Evolutionary conservation across 2,888 invertebrate genomes (phyloP), one percentile per base, ranked within the genome.

Genomic region (Xanthorhoe designata): DNA sequence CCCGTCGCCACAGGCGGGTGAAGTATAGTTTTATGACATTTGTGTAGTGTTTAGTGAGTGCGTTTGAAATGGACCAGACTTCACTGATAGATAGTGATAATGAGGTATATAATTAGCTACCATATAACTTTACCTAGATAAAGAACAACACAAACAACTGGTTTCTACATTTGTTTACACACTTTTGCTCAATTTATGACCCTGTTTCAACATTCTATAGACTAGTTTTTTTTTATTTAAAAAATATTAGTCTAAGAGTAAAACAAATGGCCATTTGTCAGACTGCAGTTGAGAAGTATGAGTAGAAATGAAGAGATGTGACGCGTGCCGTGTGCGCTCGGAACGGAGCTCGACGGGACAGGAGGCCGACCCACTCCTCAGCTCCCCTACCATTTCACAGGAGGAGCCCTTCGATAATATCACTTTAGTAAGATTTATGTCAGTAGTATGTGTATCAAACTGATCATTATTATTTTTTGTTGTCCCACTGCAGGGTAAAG

Each of bases 241-340:
- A 35, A 1, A 4, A 2, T 13, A 42, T 42, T 13, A 42, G 38
- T 3, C 4, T 13, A 2, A 13, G 13, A 0, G 2, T 42, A 42
- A 78, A 75, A 81, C 82, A 77, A 85, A 80, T 49, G 87, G 87
- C 84, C 84, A 71, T 79, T 88, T 86, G 80, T 79, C 86, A 89
- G 89, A 89, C 87, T 85, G 80, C 88, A 88, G 90, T 88, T 87
- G 76, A 86, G 88, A 90, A 91, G 88, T 90, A 92, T 92, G 92
- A 88, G 78, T 92, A 91, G 89, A 85, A 83, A 92, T 92, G 92
- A 92, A 89, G 92, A 91, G 86, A 86, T 91, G 91, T 85, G 86
- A 87, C 74, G 85, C 82, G 78, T 88, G 88, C 85, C 85, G 84
- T 80, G 79, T 76, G 72, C 87, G 86, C 79, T 82, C 87, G 68